Base-by-base conservation (phyloP, 92 coral and sea anemone species). In the Umimayanthus chanpuru region DNA sequence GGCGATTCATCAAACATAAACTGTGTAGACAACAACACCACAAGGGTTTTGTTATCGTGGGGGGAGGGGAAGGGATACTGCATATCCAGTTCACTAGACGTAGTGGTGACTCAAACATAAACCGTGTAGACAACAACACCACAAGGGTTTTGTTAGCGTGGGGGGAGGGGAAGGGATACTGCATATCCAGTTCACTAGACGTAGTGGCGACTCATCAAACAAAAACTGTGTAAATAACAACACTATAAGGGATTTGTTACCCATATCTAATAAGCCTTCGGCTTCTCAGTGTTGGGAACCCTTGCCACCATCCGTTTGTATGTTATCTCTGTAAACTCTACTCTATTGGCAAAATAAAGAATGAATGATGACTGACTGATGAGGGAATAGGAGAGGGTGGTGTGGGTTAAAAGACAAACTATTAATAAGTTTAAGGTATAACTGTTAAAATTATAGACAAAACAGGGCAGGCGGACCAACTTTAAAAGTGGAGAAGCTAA, bases 71-170 rank as follows among this genome's bases (percentile, higher is more conserved):
- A 29, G 77, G 47, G 77, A 39, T 18, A 97, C 91, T 71, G 11
- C 96, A 85, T 91, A 95, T 92, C 96, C 99, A 97, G 90, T 97
- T 97, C 44, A 96, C 82, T 29, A 97, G 93, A 47, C 99, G 98
- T 76, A 95, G 81, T 7, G 99, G 97, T 10, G 98, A 95, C 88
- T 32, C 96, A 77, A 97, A 97, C 97, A 97, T 96, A 81, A 95
- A 95, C 99, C 95, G 89, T 23, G 50, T 21, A 47, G 28, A 50
- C 14, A 55, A 55, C 3, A 10, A 55, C 64, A 8, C 64, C 25
- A 18, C 5, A 32, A 68, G 74, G 36, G 74, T 9, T 68, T 68
- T 64, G 10, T 32, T 32, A 32, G 36, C 36, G 72, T 15, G 50
- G 44, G 28, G 16, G 29, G 5, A 85, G 77, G 67, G 77, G 25